Percentiles rank a stretch among this genome's conserved stretches.
These are phyloP conservation scores for Ostrea edulis DNA, from an alignment of 1,140 invertebrate species.

Conservation along the genomic window DNA sequence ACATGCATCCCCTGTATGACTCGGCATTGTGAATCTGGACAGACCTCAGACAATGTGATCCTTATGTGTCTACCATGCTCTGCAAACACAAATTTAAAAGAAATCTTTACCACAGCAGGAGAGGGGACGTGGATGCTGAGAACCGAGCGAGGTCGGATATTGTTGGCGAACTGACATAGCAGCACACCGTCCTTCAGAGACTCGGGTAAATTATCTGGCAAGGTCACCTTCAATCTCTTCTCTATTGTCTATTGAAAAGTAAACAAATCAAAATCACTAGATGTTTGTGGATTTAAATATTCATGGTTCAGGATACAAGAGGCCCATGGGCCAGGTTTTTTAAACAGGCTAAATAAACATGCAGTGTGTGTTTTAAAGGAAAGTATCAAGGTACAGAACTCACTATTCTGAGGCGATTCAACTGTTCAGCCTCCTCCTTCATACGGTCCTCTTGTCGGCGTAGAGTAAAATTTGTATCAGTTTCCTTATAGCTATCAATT, in stretches of 20 bases:
- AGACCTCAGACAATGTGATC: no score
- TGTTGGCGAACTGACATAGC: slow-evolving; percentile 95
- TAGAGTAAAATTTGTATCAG: slow-evolving; percentile 93
- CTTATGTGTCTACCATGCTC: no score
- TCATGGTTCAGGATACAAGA: no score
- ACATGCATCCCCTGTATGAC: no score
- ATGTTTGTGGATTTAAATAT: neutral
- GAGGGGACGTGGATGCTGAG: slow-evolving; percentile 96
- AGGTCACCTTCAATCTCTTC: slow-evolving; percentile 90
- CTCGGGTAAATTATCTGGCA: slow-evolving; percentile 92
- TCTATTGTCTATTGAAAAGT: slow-evolving; percentile 90
- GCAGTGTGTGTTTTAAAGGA: no score
- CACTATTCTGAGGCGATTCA: slow-evolving; percentile 86
- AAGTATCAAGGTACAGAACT: neutral
- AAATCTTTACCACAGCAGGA: slow-evolving; percentile 90
- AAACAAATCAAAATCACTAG: slow-evolving; percentile 27
- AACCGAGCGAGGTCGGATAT: slow-evolving; percentile 92
- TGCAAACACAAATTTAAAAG: neutral
- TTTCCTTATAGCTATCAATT: slow-evolving; percentile 68
- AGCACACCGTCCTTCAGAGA: slow-evolving; percentile 94
- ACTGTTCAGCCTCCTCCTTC: slow-evolving; percentile 91
- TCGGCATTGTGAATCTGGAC: no score
- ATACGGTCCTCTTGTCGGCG: slow-evolving; percentile 93
- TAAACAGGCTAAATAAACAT: no score
- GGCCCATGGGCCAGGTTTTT: no score